Conservation (phyloP, 1,140 invertebrate genomes). For the Ptiloglossa arizonensis region DNA sequence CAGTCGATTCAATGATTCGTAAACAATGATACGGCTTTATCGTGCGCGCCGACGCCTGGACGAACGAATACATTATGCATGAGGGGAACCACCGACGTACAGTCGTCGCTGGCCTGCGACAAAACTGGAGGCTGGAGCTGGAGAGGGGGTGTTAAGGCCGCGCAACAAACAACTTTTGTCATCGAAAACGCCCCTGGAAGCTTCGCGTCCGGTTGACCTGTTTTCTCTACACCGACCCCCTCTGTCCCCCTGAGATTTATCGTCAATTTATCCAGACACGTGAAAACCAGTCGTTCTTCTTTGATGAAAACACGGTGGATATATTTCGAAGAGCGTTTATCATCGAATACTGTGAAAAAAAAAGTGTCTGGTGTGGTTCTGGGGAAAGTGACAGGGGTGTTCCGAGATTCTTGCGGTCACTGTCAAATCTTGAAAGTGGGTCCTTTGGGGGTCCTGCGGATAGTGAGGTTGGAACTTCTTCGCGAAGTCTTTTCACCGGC, state of each 20-base stretch:
- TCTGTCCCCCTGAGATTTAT: neutral
- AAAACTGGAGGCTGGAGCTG: slow-evolving; percentile 5
- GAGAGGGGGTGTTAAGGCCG: slow-evolving; percentile 26
- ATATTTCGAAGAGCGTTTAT: too few relatives aligned
- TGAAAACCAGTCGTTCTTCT: too few relatives aligned
- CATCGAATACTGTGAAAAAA: too few relatives aligned
- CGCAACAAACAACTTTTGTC: slow-evolving; percentile 42
- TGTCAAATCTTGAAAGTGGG: too few relatives aligned
- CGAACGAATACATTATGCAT: slow-evolving; percentile 71
- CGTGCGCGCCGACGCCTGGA: slow-evolving; percentile 47
- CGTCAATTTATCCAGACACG: neutral
- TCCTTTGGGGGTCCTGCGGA: too few relatives aligned
- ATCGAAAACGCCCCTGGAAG: slow-evolving; percentile 32
- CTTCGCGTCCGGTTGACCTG: slow-evolving; percentile 22
- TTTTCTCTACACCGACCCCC: neutral
- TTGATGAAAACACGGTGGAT: too few relatives aligned
- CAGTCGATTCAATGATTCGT: slow-evolving; percentile 75
- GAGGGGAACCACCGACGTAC: slow-evolving; percentile 51
- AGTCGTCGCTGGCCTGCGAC: slow-evolving; percentile 42
- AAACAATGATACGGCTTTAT: slow-evolving; percentile 76
- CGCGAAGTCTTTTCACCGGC: too few relatives aligned
- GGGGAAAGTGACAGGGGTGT: too few relatives aligned
- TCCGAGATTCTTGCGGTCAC: too few relatives aligned
- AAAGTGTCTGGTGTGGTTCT: too few relatives aligned
- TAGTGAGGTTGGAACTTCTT: too few relatives aligned